Evolutionary conservation across 2,797 vertebrate genomes (phyloP).

Genomic region (Catamblyrhynchus diadema): DNA sequence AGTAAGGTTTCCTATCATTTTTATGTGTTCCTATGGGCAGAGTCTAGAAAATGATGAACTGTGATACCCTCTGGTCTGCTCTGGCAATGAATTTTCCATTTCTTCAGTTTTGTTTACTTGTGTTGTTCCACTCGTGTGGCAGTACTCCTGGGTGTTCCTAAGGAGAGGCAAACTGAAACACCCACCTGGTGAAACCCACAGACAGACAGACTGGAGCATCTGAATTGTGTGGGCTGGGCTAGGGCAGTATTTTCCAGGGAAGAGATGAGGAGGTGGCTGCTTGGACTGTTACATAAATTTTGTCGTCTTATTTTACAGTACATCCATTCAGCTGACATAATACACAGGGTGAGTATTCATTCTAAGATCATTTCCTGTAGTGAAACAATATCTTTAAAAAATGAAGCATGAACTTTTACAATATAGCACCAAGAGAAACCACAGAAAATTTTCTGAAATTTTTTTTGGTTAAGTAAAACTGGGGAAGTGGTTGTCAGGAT

Average conservation of each 20-base stretch:
- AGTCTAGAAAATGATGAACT: background rate
- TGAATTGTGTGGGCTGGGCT: background rate
- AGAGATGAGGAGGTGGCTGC: background rate
- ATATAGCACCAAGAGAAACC: background rate
- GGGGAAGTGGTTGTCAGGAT: background rate
- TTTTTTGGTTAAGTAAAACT: background rate
- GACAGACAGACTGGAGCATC: background rate
- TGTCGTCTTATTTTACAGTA: constrained; percentile 81
- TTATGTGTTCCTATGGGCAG: background rate
- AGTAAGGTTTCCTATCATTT: background rate
- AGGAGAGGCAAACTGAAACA: background rate
- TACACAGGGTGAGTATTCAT: constrained; percentile 91
- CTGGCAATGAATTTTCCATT: background rate
- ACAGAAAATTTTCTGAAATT: background rate
- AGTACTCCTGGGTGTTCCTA: background rate
- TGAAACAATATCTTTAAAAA: background rate
- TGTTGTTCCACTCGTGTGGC: background rate
- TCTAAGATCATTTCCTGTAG: background rate
- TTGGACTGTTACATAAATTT: background rate
- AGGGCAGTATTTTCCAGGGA: background rate
- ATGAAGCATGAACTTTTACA: background rate
- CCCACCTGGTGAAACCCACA: background rate
- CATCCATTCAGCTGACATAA: constrained; percentile 97
- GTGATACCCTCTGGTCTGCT: background rate
- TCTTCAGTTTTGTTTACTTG: background rate